These are phyloP conservation scores for Columba livia DNA, from an alignment of 2,113 vertebrate genomes.

Conservation along the genomic window DNA sequence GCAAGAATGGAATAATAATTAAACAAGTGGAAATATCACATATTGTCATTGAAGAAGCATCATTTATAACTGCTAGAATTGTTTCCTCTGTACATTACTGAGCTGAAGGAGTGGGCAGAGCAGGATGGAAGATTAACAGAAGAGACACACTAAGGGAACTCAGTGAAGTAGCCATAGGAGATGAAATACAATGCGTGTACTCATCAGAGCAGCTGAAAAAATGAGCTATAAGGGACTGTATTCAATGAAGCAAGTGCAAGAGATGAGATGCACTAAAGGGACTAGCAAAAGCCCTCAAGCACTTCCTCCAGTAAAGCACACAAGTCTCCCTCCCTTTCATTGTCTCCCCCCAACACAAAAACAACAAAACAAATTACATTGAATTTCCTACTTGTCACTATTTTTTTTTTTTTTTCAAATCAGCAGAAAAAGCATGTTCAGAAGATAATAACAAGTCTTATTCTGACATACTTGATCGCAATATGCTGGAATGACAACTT, in stretches of 20 bases:
- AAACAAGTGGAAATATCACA: constrained; percentile 7
- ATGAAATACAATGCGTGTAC: constrained; percentile 12
- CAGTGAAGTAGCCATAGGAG: constrained; percentile 55
- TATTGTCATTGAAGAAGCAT: constrained; percentile 39
- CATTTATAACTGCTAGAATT: constrained; percentile 21
- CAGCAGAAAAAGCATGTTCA: neutral
- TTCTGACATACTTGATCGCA: constrained; percentile 1
- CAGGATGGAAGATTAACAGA: constrained; percentile 53
- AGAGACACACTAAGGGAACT: constrained; percentile 3
- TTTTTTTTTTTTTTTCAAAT: neutral
- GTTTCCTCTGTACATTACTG: constrained; percentile 3
- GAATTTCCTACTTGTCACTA: neutral
- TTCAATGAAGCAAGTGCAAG: constrained; percentile 16
- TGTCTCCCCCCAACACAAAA: neutral
- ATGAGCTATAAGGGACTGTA: constrained; percentile 1
- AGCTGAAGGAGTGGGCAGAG: constrained; percentile 48
- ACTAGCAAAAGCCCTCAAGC: constrained; percentile 21
- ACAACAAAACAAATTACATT: neutral
- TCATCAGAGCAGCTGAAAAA: constrained; percentile 51
- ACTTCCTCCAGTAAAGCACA: neutral
- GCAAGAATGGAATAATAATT: neutral
- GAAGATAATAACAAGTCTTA: constrained; percentile 34
- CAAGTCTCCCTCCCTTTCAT: neutral
- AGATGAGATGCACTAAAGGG: constrained; percentile 11
- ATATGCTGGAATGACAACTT: constrained; percentile 1